These are phyloP conservation scores for Cygnus buccinator DNA, from an alignment of 2,113 vertebrate species.

Conservation along the genomic window DNA sequence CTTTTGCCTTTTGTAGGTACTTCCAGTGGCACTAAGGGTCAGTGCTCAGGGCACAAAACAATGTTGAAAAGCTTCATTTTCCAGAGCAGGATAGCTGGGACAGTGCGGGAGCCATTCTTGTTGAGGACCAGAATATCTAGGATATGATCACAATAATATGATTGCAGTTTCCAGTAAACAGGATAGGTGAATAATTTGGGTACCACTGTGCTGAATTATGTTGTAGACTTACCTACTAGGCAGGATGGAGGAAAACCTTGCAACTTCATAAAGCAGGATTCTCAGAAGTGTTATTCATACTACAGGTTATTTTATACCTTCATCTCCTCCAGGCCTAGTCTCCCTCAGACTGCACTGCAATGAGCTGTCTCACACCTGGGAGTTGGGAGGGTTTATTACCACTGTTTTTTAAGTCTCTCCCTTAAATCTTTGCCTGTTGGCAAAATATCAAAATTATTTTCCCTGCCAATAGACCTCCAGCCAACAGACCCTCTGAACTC, in stretches of 20 bases:
- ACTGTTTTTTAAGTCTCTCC: neutral
- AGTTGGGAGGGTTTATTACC: neutral
- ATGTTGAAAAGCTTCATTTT: neutral
- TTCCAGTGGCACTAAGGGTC: neutral
- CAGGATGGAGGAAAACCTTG: neutral
- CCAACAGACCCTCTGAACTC: neutral
- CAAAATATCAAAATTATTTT: neutral
- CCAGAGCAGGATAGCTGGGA: neutral
- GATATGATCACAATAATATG: neutral
- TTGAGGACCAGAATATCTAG: neutral
- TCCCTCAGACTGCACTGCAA: neutral
- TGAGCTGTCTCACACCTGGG: neutral
- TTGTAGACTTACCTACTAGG: neutral
- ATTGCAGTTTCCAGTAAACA: neutral
- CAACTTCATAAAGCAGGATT: neutral
- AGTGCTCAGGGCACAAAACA: neutral
- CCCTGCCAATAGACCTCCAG: neutral
- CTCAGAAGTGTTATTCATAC: neutral
- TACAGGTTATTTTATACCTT: neutral
- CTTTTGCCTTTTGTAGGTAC: neutral
- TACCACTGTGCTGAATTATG: neutral
- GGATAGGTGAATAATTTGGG: neutral
- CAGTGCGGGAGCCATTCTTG: rapidly evolving
- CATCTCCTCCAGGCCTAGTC: neutral
- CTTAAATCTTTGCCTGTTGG: neutral